Base-by-base conservation (phyloP, 2,113 vertebrate species). In the Camelus dromedarius region DNA sequence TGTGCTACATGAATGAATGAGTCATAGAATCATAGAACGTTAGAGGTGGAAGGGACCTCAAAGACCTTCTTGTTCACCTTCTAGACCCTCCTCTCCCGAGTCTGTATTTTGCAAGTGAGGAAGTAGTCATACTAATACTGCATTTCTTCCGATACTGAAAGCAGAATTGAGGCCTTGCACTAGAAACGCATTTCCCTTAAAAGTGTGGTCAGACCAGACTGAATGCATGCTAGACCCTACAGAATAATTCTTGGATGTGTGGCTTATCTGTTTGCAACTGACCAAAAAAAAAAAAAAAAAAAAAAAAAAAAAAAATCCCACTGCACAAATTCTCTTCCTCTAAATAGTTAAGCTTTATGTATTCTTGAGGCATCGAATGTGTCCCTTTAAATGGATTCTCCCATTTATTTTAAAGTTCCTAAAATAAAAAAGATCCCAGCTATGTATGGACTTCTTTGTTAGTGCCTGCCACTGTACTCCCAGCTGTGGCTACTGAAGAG, bases 401-500 rank as follows among this genome's bases (percentile, higher is more conserved):
- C 93, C 82, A 95, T 86, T 96, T 96, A 93, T 98, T 97, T 95
- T 79, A 96, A 95, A 75, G 96, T 97, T 95, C 46, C 82, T 95
- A 92, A 96, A 98, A 94, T 95, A 97, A 96, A 95, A 95, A 96
- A 94, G 35, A 84, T 93, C 46, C 79, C 83, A 0, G 3, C 93
- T 97, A 89, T 93, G 89, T 95, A 95, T 95, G 95, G 95, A 84
- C 20, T 38, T 86, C 95, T 96, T 98, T 98, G 89, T 96, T 93
- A 95, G 22, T 79, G 93, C 70, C 82, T 87, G 82, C 86, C 79
- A 87, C 95, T 95, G 64, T 93, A 92, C 92, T 97, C 91, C 96
- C 96, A 97, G 95, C 96, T 98, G 96, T 91, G 96, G 95, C 93
- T 95, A 93, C 96, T 91, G 95, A 97, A 98, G 96, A 97, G 93